Evolutionary conservation across 2,113 vertebrate species (phyloP).

Genomic region (Mesitornis unicolor): DNA sequence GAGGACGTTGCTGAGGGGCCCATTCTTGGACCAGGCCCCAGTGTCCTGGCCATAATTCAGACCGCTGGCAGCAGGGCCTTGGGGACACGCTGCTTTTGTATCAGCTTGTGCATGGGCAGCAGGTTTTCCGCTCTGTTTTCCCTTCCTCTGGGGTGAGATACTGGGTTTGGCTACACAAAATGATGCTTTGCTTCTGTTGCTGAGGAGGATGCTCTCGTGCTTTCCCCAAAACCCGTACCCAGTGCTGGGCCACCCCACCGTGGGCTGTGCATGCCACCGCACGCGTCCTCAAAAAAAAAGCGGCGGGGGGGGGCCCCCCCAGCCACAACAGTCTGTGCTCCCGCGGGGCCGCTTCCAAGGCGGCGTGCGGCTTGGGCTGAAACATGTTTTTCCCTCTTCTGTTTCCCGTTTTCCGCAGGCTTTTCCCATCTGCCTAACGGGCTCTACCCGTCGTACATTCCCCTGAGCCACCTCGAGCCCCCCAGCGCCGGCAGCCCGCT

Average conservation of each 20-base stretch:
- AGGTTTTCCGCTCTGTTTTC: not conserved
- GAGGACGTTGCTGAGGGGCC: not conserved
- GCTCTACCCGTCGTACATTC: conserved; percentile 91
- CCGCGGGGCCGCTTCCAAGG: not conserved
- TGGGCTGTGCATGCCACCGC: rapidly evolving
- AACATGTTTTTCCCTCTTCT: conserved; percentile 33
- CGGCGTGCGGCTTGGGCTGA: not conserved
- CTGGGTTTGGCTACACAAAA: not conserved
- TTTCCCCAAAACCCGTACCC: not conserved
- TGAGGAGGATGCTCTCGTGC: rapidly evolving
- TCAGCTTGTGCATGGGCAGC: rapidly evolving
- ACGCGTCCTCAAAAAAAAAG: rapidly evolving
- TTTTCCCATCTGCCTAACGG: conserved; percentile 87
- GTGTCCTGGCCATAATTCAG: not conserved
- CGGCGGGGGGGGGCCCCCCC: not conserved
- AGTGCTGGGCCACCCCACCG: not conserved
- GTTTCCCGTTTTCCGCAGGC: conserved; percentile 71
- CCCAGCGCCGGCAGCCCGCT: conserved; percentile 75
- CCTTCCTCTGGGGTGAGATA: not conserved
- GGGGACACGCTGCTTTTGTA: not conserved
- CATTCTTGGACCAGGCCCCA: not conserved
- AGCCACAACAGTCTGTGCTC: conserved; percentile 24
- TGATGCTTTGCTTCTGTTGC: not conserved
- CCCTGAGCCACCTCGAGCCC: conserved; percentile 90
- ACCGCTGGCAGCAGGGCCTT: rapidly evolving